Evolutionary conservation across 2,888 invertebrate species (phyloP).

Genomic region (Pristionchus exspectatus): DNA sequence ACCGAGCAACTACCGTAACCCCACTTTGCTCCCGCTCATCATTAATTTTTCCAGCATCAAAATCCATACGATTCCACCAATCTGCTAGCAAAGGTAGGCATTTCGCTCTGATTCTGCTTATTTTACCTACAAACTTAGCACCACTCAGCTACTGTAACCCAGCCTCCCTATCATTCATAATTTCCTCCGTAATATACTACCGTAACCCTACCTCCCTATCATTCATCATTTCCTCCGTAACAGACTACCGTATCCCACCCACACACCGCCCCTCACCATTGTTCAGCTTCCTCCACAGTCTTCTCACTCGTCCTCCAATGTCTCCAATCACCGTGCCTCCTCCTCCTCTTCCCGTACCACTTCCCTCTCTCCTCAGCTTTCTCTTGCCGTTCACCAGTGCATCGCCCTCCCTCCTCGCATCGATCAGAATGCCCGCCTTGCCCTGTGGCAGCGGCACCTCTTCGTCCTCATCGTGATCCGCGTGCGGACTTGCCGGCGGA

Average conservation of each 20-base stretch:
- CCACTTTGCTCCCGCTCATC: no score
- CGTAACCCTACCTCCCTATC: neutral
- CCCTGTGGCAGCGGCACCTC: slow-evolving; percentile 18
- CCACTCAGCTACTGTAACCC: no score
- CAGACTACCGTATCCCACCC: neutral
- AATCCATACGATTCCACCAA: no score
- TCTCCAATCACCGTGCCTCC: slow-evolving; percentile 39
- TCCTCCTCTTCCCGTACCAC: slow-evolving; percentile 14
- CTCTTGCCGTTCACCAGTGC: slow-evolving; percentile 55
- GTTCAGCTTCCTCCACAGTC: slow-evolving; percentile 47
- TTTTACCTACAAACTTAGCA: no score
- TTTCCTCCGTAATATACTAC: neutral
- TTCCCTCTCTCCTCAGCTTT: slow-evolving; percentile 49
- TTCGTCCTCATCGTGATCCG: slow-evolving; percentile 50
- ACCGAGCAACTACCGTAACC: no score
- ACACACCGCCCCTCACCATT: neutral
- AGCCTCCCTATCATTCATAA: neutral
- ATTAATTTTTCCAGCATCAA: no score
- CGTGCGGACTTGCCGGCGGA: neutral
- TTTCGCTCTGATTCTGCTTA: no score
- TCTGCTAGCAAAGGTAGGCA: no score
- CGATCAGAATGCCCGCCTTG: neutral
- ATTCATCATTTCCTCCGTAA: neutral
- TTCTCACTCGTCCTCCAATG: slow-evolving; percentile 44
- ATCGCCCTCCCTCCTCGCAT: slow-evolving; percentile 40